Evolutionary conservation across 1,140 invertebrate genomes (phyloP).

Genomic region (Brachionus manjavacas): DNA sequence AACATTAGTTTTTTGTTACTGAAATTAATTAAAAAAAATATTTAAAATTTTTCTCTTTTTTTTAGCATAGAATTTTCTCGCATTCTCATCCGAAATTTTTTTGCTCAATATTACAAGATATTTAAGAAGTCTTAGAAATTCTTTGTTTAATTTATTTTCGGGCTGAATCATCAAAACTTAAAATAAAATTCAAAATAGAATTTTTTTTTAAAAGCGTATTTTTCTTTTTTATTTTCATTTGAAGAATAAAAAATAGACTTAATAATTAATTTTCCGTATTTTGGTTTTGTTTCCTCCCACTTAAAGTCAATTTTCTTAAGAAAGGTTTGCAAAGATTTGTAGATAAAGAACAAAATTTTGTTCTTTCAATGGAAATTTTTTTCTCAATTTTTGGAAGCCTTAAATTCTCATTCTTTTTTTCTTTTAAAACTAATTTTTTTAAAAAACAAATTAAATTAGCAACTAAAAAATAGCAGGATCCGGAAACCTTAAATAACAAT

Average conservation of each 20-base stretch:
- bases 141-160: neutral
- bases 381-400: neutral
- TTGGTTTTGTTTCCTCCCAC: neutral
- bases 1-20: too few relatives aligned
- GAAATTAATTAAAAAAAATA: too few relatives aligned
- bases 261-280: neutral
- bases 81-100: neutral
- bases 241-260: neutral
- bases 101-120: neutral
- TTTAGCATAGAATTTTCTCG: too few relatives aligned
- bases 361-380: neutral
- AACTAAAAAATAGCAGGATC: neutral
- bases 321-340: neutral
- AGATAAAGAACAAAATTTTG: neutral
- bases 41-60: too few relatives aligned
- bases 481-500: neutral
- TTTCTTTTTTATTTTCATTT: neutral
- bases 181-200: neutral
- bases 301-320: neutral
- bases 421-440: neutral
- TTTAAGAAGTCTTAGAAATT: slow-evolving; percentile 20
- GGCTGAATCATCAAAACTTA: neutral
- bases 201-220: neutral
- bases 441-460: neutral
- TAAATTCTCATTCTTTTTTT: neutral